Evolutionary conservation across 2,797 vertebrate species (phyloP), one percentile per base, ranked within the genome.

Genomic region (Gobionotothen gibberifrons): DNA sequence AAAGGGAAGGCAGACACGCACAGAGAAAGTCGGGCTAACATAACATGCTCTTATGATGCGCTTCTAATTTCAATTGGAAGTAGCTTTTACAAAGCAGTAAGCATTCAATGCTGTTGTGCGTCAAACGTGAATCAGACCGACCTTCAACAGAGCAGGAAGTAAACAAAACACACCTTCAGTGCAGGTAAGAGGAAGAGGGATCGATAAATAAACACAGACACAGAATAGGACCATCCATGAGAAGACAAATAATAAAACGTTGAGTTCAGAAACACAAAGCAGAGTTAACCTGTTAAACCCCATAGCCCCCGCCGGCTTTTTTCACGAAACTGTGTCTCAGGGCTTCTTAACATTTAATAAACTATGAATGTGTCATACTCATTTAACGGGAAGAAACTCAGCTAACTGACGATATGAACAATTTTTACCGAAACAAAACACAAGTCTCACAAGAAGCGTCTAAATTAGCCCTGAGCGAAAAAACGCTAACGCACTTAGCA

Each of bases 51-150:
- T 62, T 51, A 63, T 78, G 72, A 82, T 59, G 66, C 55, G 36
- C 15, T 39, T 66, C 56, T 57, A 46, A 83, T 81, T 77, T 57
- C 26, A 79, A 83, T 13, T 19, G 26, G 15, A 69, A 54, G 61
- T 21, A 4, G 43, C 51, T 39, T 52, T 59, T 9, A 52, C 26
- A 62, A 78, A 79, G 64, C 16, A 8, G 1, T 48, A 36, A 56
- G 40, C 29, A 36, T 6, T 63, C 51, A 13, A 0, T 49, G 59
- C 32, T 51, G 21, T 55, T 42, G 10, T 54, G 71, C 68, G 66
- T 77, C 52, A 60, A 71, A 74, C 42, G 47, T 8, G 32, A 48
- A 26, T 69, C 52, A 54, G 43, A 59, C 43, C 4, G 13, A 29
- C 69, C 64, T n/a, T 40, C 21, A 32, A 36, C 42, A 40, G 58